Evolutionary conservation across 2,888 invertebrate species (phyloP).

Genomic region (Caenorhabditis macrosperma): DNA sequence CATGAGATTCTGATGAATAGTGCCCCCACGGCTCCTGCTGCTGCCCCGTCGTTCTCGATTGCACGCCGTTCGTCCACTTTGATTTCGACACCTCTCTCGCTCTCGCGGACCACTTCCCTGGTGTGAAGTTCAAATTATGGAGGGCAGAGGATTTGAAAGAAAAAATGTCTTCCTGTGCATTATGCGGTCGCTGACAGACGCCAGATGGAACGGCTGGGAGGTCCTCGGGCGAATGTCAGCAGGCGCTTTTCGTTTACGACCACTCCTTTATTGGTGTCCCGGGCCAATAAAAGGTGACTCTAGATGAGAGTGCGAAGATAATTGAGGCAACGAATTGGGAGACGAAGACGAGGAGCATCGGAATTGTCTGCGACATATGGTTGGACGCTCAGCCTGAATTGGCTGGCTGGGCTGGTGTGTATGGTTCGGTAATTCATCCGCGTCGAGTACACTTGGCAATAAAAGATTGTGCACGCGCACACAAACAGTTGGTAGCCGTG

Average conservation of each 20-base stretch:
- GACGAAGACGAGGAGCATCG: constrained; percentile 24
- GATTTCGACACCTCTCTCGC: constrained; percentile 1
- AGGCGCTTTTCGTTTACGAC: constrained; percentile 48
- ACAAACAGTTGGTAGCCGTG: constrained; percentile 26
- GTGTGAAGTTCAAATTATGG: constrained; percentile 14
- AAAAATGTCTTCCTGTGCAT: constrained; percentile 32
- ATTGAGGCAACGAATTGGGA: constrained; percentile 23
- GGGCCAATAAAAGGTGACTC: constrained; percentile 46
- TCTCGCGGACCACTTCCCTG: neutral
- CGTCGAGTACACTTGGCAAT: constrained; percentile 43
- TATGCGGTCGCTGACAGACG: constrained; percentile 12
- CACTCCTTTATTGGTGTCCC: constrained; percentile 29
- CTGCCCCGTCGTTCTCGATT: constrained; percentile 39
- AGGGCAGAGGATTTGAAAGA: constrained; percentile 13
- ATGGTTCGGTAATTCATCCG: constrained; percentile 45
- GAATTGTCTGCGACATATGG: constrained; percentile 52
- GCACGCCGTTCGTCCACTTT: constrained; percentile 28
- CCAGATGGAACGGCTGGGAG: constrained; percentile 29
- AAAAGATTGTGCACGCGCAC: constrained; percentile 7
- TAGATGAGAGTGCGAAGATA: constrained; percentile 28
- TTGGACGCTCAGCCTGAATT: constrained; percentile 5
- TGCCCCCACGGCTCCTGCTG: neutral
- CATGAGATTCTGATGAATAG: constrained; percentile 52
- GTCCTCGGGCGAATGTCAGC: constrained; percentile 30
- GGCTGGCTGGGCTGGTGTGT: neutral